Evolutionary conservation across 2,888 invertebrate species (phyloP), one percentile per base, ranked within the genome.

Genomic region (Cataglyphis altisquamis): DNA sequence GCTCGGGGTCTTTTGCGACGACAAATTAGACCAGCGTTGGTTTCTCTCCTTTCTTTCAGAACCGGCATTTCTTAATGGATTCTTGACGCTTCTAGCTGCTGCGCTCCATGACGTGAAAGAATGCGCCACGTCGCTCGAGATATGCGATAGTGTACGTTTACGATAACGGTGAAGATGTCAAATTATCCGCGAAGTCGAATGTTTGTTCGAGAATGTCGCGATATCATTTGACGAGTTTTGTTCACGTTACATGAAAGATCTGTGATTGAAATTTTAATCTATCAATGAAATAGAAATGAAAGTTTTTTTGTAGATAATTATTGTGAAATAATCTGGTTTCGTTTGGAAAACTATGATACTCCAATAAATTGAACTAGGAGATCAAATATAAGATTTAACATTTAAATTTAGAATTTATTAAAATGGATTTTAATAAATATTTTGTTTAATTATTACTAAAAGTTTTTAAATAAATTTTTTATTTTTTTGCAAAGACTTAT

Each of bases 41-140:
- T 86, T 83, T 70, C 85, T 66, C 74, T 81, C 32, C 52, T 41
- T 68, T 83, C 57, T 68, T 55, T 63, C 68, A 66, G 55, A 84
- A 84, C 83, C 67, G 85, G 81, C 81, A 89, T 88, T 90, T 86
- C 89, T 90, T 90, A 86, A 88, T 86, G 84, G 87, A 90, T 90
- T 90, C 87, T 86, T 86, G 68, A 83, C 84, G 87, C 78, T 85
- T 87, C n/a, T 78, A 68, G 45, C 29, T 81, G 82, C 87, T 72
- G 32, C 57, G 52, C 60, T 60, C 39, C 78, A 62, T 72, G 64
- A 64, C 64, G 48, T 25, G 64, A 84, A 81, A 83, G 84, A 84
- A 84, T 83, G 70, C 66, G 25, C 10, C 32, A 73, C 41, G 64
- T 39, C 66, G 48, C 68, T 72, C 48, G 15, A 57, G 70, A 80